Evolutionary conservation across 2,797 vertebrate species (phyloP).

Genomic region (Eospalax fontanierii): DNA sequence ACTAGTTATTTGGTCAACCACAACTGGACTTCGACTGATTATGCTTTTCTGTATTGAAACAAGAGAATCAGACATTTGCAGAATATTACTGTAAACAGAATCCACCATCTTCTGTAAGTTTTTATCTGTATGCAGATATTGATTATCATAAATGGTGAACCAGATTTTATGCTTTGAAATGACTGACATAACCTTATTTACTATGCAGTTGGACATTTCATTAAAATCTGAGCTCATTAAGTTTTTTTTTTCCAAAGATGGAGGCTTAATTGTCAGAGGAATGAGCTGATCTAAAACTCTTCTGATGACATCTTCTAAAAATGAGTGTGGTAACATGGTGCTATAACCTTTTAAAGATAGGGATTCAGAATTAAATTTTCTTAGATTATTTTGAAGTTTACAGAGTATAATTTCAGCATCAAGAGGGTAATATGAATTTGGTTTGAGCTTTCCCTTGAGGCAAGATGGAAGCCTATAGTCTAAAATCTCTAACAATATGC

Average conservation of each 20-base stretch:
- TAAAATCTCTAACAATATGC: slow-evolving; percentile 80
- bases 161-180: slow-evolving; percentile 87
- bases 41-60: slow-evolving; percentile 76
- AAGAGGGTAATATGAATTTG: slow-evolving; percentile 63
- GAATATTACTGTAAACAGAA: slow-evolving; percentile 82
- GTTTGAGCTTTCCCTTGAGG: slow-evolving; percentile 43
- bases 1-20: slow-evolving; percentile 80
- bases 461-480: slow-evolving; percentile 82
- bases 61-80: slow-evolving; percentile 72
- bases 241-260: slow-evolving; percentile 38
- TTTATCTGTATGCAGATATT: slow-evolving; percentile 58
- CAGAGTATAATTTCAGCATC: slow-evolving; percentile 76
- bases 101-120: slow-evolving; percentile 83
- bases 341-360: slow-evolving; percentile 53
- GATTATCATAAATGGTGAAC: slow-evolving; percentile 76
- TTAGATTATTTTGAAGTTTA: slow-evolving; percentile 75
- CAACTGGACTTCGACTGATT: slow-evolving; percentile 60
- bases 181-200: slow-evolving; percentile 79
- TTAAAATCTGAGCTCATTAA: slow-evolving; percentile 69
- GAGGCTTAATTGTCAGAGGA: background rate
- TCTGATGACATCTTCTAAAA: slow-evolving; percentile 81
- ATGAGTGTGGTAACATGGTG: slow-evolving; percentile 78
- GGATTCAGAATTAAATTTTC: background rate
- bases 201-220: slow-evolving; percentile 77
- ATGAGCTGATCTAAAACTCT: slow-evolving; percentile 76